Percentiles rank a stretch among this genome's conserved stretches.
These are phyloP conservation scores for Rhynchonycteris naso DNA, from an alignment of 2,797 vertebrate species.

Conservation along the genomic window DNA sequence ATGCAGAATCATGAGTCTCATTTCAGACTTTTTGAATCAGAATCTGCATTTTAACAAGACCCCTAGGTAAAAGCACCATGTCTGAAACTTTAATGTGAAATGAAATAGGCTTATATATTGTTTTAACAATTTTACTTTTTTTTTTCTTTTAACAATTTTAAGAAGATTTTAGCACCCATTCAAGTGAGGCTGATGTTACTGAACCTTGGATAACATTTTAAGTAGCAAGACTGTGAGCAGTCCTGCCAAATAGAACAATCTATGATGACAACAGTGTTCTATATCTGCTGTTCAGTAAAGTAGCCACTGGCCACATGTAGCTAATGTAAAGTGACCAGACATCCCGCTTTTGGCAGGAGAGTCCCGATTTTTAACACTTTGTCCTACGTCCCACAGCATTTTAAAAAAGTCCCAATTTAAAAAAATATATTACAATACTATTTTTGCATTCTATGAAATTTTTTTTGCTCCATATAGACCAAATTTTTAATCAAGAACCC, in stretches of 20 bases:
- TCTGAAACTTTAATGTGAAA: background rate
- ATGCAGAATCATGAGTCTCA: background rate
- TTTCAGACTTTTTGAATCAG: background rate
- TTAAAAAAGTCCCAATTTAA: too few species aligned
- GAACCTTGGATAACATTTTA: background rate
- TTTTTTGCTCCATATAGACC: too few species aligned
- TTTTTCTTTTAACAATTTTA: background rate
- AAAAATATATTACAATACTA: too few species aligned
- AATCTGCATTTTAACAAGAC: constrained; percentile 8
- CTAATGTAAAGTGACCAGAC: too few species aligned
- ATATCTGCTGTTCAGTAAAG: background rate
- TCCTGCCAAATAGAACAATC: fast-evolving
- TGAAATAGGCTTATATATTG: background rate
- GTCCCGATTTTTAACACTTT: too few species aligned
- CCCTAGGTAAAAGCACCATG: background rate
- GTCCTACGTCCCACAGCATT: too few species aligned
- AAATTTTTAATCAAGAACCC: too few species aligned
- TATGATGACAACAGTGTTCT: background rate
- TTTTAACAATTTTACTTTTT: background rate
- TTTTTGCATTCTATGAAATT: too few species aligned
- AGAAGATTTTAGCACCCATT: background rate
- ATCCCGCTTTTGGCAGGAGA: too few species aligned
- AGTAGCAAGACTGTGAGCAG: background rate
- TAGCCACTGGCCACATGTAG: background rate
- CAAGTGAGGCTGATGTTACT: background rate